Percentiles rank a stretch among this genome's conserved stretches.
phyloP scores from a whole-genome alignment of 2,888 invertebrate species.

The Folsomia manolachei region DNA sequence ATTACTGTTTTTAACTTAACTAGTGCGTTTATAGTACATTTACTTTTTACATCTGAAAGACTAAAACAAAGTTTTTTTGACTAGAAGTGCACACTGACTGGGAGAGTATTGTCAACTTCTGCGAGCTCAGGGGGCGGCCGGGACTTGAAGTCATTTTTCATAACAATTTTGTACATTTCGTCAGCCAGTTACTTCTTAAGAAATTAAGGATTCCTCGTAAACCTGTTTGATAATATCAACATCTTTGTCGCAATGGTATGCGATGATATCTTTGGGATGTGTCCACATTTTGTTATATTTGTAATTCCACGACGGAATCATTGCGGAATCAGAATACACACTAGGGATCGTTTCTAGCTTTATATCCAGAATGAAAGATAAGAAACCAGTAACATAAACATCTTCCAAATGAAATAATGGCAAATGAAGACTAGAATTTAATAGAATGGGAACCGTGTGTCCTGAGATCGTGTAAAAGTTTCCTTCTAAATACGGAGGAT shows the following conservation, averaged over 20 bases:
- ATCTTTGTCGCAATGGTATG: slow-evolving; percentile 40
- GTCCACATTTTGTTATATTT: slow-evolving; percentile 19
- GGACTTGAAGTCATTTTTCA: no score
- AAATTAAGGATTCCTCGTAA: slow-evolving; percentile 5
- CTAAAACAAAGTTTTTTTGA: no score
- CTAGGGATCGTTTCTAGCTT: slow-evolving; percentile 28
- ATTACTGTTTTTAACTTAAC: no score
- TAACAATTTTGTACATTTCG: no score
- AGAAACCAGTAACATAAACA: slow-evolving; percentile 35
- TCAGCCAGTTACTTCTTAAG: no score
- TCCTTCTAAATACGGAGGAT: slow-evolving; percentile 39
- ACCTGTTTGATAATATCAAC: slow-evolving; percentile 29
- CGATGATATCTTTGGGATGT: slow-evolving; percentile 25
- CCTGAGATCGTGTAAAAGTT: slow-evolving; percentile 37
- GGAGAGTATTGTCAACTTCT: no score
- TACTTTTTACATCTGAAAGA: no score
- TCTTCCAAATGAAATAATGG: slow-evolving; percentile 41
- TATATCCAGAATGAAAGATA: slow-evolving; percentile 30
- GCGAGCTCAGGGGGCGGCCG: no score
- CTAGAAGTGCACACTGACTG: no score
- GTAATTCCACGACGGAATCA: slow-evolving; percentile 31
- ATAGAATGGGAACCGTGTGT: slow-evolving; percentile 15
- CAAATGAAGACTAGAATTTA: slow-evolving; percentile 24
- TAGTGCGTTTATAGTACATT: no score
- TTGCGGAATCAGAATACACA: slow-evolving; percentile 30